These are phyloP conservation scores for Lycaena phlaeas DNA, from an alignment of 2,888 invertebrate species.

Conservation along the genomic window DNA sequence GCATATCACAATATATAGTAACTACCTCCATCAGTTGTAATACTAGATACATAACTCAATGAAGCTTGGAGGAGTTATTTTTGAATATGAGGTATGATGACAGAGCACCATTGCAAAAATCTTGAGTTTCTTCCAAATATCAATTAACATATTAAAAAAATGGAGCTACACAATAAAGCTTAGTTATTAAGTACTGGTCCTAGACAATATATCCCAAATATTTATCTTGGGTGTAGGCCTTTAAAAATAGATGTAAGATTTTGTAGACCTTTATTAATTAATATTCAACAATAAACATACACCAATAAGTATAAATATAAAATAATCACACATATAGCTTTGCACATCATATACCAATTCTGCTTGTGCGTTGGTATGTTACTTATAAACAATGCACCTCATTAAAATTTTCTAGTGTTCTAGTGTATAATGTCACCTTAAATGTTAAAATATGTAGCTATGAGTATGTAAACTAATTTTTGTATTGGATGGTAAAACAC, in stretches of 20 bases:
- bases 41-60: too few relatives aligned
- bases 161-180: too few relatives aligned
- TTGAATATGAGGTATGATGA: too few relatives aligned
- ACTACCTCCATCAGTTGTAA: too few relatives aligned
- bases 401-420: background rate
- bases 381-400: background rate
- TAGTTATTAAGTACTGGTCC: too few relatives aligned
- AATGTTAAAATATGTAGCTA: background rate
- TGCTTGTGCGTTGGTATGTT: background rate
- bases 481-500: slow-evolving; percentile 29
- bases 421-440: slow-evolving; percentile 2
- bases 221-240: too few relatives aligned
- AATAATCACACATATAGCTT: background rate
- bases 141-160: too few relatives aligned
- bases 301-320: background rate
- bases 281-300: background rate
- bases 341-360: background rate
- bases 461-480: background rate
- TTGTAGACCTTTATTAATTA: background rate
- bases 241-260: background rate
- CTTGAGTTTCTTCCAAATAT: too few relatives aligned
- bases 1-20: too few relatives aligned
- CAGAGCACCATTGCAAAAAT: too few relatives aligned
- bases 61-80: too few relatives aligned
- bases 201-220: too few relatives aligned